Evolutionary conservation across 2,797 vertebrate species (phyloP).

Genomic region (Phalloptychus januarius): DNA sequence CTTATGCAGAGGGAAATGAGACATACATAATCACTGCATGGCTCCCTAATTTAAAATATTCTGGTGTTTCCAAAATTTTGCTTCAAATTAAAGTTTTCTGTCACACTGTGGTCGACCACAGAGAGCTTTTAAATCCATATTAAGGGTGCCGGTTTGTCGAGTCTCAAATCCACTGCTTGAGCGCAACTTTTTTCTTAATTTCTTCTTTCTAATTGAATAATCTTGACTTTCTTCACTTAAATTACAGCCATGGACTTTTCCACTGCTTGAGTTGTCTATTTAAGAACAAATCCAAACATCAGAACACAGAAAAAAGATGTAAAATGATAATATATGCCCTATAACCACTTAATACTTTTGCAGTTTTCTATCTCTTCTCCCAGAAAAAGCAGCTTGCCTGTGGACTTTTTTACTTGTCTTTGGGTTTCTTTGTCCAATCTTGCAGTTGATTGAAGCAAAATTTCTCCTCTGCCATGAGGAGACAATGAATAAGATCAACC

Average conservation of each 20-base stretch:
- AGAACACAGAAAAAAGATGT: background rate
- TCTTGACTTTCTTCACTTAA: background rate
- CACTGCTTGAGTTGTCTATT: background rate
- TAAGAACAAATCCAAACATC: background rate
- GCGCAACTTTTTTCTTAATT: background rate
- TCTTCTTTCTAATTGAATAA: background rate
- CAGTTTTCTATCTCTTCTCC: background rate
- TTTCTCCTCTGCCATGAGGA: background rate
- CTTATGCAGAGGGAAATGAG: background rate
- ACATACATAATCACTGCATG: background rate
- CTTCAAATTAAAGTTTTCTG: background rate
- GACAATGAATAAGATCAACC: background rate
- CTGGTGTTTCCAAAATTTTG: background rate
- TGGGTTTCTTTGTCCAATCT: slow-evolving; percentile 1
- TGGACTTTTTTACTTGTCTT: background rate
- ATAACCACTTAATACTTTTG: background rate
- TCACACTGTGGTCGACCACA: background rate
- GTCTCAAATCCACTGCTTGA: background rate
- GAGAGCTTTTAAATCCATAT: background rate
- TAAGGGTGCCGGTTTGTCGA: background rate
- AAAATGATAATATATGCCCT: background rate
- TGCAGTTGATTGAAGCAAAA: background rate
- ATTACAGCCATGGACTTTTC: background rate
- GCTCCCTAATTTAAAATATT: background rate
- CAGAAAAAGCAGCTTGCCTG: background rate